Base-by-base conservation (phyloP, 2,888 invertebrate genomes). In the Temnothorax ravouxi region DNA sequence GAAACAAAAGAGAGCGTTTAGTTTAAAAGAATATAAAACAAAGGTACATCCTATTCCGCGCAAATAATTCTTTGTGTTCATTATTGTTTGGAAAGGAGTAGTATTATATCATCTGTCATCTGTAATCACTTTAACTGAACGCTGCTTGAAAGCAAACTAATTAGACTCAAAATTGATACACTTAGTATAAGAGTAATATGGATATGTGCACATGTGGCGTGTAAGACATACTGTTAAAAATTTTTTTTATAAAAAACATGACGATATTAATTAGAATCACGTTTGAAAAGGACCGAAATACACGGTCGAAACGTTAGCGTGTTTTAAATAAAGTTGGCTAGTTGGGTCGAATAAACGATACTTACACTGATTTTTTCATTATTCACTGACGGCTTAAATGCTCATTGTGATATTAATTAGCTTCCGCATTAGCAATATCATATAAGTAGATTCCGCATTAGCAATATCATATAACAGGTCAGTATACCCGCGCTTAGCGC, bases 11-110 rank as follows among this genome's bases (percentile, higher is more conserved):
- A 54, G 41, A 66, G 9, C 4, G 41, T 67, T 54, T 25, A 50
- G 21, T 41, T 56, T 44, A 21, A 47, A 44, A 21, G 21, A 61
- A 18, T 44, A 29, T 34, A 34, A 61, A 56, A 21, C 29, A 29
- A 47, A 44, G 2, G 41, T 11, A 61, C 2, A 56, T 54, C 15
- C 4, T n/a, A 34, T 59, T 18, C n/a, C 41, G 4, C n/a, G 21
- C 15, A 15, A 41, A 74, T 61, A 74, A 47, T 61, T 61, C n/a
- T 25, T 61, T 44, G 44, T 15, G 38, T 69, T n/a, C 13, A 50
- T 29, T 34, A 71, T 21, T 50, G 21, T 21, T 41, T 11, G 3
- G 15, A 2, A 64, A 41, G 6, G 41, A 8, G 15, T 18, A 62
- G 15, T 21, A 41, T 41, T 44, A 44, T 44, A 29, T 25, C 25